Conservation (phyloP, 2,888 invertebrate genomes). For the Dasysyrphus tricinctus region DNA sequence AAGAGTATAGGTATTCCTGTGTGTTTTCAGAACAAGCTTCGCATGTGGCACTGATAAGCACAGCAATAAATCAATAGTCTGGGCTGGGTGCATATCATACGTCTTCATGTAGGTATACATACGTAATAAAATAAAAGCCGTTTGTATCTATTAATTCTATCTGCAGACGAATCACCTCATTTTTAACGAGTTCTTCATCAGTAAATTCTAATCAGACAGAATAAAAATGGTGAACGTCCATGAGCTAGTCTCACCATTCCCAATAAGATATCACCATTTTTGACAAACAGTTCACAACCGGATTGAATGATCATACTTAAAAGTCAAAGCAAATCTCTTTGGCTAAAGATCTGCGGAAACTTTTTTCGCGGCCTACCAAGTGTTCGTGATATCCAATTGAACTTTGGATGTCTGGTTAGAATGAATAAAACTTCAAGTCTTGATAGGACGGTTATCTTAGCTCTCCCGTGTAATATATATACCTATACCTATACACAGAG, state of each 20-base stretch:
- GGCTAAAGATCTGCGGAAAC: conserved; percentile 13
- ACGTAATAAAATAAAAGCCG: conserved; percentile 58
- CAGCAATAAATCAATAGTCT: conserved; percentile 55
- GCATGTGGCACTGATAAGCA: conserved; percentile 73
- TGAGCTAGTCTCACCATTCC: conserved; percentile 47
- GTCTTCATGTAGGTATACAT: neutral
- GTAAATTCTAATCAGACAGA: conserved; percentile 42
- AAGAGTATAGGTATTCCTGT: neutral
- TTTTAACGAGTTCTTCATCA: conserved; percentile 14
- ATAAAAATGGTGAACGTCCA: neutral
- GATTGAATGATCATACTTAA: neutral
- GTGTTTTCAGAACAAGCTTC: conserved; percentile 39
- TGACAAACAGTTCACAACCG: conserved; percentile 13
- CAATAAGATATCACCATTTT: conserved; percentile 31
- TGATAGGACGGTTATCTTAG: conserved; percentile 56
- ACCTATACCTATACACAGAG: no score
- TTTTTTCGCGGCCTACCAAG: conserved; percentile 27
- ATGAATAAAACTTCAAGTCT: conserved; percentile 25
- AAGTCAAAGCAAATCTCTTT: neutral
- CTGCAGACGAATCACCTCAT: conserved; percentile 5
- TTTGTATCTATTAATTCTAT: neutral
- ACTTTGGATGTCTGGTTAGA: conserved; percentile 72
- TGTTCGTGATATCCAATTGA: conserved; percentile 61
- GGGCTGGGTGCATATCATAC: conserved; percentile 20
- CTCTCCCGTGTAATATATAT: conserved; percentile 4